Conservation (phyloP, 2,888 invertebrate species). For the Hesperia comma region DNA sequence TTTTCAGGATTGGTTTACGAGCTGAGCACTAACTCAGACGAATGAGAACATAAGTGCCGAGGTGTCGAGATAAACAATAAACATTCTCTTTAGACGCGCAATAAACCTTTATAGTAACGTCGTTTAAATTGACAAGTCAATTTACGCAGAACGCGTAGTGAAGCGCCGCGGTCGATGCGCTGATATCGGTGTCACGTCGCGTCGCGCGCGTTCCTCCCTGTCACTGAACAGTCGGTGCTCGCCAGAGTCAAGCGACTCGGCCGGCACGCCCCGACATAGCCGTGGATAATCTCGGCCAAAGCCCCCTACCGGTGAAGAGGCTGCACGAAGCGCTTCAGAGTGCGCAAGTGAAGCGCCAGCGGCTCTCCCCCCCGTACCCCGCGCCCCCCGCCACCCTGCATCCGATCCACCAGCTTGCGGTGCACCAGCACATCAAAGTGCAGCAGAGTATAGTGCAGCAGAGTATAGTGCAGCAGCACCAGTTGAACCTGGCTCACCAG, state of each 20-base stretch:
- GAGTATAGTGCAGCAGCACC: slow-evolving; percentile 79
- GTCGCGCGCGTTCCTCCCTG: slow-evolving; percentile 73
- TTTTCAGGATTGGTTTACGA: slow-evolving; percentile 76
- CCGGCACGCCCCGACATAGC: slow-evolving; percentile 81
- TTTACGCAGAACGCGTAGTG: slow-evolving; percentile 60
- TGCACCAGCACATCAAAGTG: slow-evolving; percentile 79
- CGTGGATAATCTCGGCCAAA: slow-evolving; percentile 84
- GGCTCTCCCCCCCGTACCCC: slow-evolving; percentile 84
- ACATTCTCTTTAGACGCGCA: slow-evolving; percentile 56
- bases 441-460: slow-evolving; percentile 79
- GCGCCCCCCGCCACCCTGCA: slow-evolving; percentile 75
- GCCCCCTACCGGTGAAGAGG: slow-evolving; percentile 83
- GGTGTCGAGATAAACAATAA: slow-evolving; percentile 60
- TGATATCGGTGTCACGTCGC: slow-evolving; percentile 69
- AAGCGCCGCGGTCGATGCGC: slow-evolving; percentile 64
- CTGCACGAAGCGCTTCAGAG: slow-evolving; percentile 85
- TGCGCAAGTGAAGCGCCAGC: slow-evolving; percentile 85
- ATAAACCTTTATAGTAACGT: slow-evolving; percentile 49
- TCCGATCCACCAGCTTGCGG: slow-evolving; percentile 76
- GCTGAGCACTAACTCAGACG: slow-evolving; percentile 65
- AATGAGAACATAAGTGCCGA: slow-evolving; percentile 69
- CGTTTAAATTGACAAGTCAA: slow-evolving; percentile 54
- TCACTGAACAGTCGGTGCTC: slow-evolving; percentile 79
- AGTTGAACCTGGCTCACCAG: slow-evolving; percentile 77
- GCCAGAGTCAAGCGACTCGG: slow-evolving; percentile 83